These are phyloP conservation scores for Coenobita brevimanus DNA, from an alignment of 1,140 invertebrate genomes.

Conservation along the genomic window DNA sequence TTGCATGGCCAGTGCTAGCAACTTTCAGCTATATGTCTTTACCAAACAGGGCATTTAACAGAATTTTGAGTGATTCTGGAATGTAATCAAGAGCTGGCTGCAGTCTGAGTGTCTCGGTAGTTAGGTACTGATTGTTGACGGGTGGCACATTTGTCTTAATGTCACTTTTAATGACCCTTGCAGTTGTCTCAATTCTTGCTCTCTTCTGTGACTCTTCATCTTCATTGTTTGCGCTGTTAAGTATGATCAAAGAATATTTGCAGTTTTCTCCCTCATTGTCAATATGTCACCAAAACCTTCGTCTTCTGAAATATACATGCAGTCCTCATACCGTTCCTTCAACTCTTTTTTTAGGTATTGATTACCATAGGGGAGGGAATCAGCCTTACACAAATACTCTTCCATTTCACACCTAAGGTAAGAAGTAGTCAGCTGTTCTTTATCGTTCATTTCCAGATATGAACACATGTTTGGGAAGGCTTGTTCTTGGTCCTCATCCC, in stretches of 20 bases:
- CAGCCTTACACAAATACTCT: not conserved
- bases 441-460: constrained; percentile 14
- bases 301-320: too few relatives aligned
- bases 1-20: constrained; percentile 26
- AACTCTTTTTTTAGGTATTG: not conserved
- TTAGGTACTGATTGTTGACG: constrained; percentile 4
- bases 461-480: constrained; percentile 25
- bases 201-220: constrained; percentile 19
- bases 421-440: constrained; percentile 17
- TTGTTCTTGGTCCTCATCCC: constrained; percentile 21
- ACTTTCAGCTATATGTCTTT: constrained; percentile 24
- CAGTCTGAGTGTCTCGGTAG: constrained; percentile 3
- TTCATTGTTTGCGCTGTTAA: not conserved
- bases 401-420: constrained; percentile 2
- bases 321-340: constrained; percentile 12
- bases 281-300: too few relatives aligned
- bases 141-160: constrained; percentile 26
- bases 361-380: constrained; percentile 7
- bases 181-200: constrained; percentile 24
- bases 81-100: not conserved
- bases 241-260: too few relatives aligned
- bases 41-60: constrained; percentile 14
- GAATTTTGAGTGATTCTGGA: constrained; percentile 4
- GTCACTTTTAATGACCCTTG: constrained; percentile 21
- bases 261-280: not conserved